phyloP scores from a whole-genome alignment of 2,113 vertebrate genomes.

The Lagenorhynchus albirostris region DNA sequence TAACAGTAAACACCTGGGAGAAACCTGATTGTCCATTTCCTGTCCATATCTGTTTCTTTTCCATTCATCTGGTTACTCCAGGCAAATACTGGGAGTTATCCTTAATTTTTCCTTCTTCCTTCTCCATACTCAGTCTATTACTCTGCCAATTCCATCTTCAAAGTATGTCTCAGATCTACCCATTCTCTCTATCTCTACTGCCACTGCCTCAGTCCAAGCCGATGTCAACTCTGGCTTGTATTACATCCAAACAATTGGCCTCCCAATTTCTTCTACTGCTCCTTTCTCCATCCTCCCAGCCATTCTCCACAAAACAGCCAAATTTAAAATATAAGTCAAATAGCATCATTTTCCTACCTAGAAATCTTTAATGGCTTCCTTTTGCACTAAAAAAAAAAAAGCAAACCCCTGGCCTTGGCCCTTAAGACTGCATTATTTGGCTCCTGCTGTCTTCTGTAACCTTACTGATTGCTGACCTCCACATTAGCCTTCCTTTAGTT shows the following conservation, averaged over 20 bases:
- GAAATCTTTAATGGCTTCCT: neutral
- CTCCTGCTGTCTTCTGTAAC: neutral
- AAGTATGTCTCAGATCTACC: neutral
- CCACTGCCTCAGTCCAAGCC: neutral
- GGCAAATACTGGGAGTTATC: neutral
- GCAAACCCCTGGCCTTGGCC: neutral
- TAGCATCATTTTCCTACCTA: neutral
- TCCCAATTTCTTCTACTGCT: neutral
- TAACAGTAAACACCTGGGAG: neutral
- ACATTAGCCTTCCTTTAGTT: neutral
- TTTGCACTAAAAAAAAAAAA: neutral
- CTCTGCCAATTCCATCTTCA: neutral
- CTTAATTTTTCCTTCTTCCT: constrained; percentile 10
- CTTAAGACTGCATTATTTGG: neutral
- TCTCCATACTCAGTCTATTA: neutral
- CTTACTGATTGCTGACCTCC: neutral
- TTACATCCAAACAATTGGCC: neutral
- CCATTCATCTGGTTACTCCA: neutral
- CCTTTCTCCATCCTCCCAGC: neutral
- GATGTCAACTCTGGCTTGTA: neutral
- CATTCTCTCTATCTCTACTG: neutral
- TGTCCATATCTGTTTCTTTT: neutral
- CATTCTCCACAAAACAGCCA: constrained; percentile 2
- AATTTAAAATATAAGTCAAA: constrained; percentile 6
- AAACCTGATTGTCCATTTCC: neutral